These are phyloP conservation scores for Eupithecia subumbrata DNA, from an alignment of 2,888 invertebrate genomes.

Conservation along the genomic window DNA sequence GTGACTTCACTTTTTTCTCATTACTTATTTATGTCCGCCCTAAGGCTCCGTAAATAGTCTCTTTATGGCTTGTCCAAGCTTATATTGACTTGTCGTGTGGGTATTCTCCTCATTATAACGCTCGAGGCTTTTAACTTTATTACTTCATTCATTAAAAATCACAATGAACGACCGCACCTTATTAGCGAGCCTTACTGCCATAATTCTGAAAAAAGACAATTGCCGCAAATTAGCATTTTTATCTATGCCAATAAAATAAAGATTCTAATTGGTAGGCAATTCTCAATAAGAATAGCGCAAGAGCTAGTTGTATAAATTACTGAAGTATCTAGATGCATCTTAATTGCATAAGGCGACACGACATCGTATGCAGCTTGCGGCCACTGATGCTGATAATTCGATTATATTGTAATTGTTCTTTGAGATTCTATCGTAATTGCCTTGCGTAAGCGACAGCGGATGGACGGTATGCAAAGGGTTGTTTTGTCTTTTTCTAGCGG, in stretches of 20 bases:
- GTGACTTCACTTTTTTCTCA: conserved; percentile 54
- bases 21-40: conserved; percentile 45
- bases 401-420: conserved; percentile 49
- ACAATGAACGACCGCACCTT: conserved; percentile 1
- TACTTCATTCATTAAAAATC: conserved; percentile 12
- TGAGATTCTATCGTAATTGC: conserved; percentile 45
- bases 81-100: conserved; percentile 35
- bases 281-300: conserved; percentile 26
- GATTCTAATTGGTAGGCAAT: conserved; percentile 23
- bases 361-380: conserved; percentile 57
- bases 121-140: conserved; percentile 11
- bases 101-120: conserved; percentile 28
- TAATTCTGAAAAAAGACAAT: conserved; percentile 1
- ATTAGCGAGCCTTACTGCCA: not conserved
- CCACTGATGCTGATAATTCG: conserved; percentile 48
- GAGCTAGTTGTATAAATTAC: conserved; percentile 39
- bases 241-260: conserved; percentile 22
- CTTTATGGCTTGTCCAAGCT: conserved; percentile 34
- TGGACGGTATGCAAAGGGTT: conserved; percentile 37
- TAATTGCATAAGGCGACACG: conserved; percentile 67
- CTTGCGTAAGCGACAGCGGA: conserved; percentile 42
- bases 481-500: conserved; percentile 31
- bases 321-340: conserved; percentile 62
- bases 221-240: conserved; percentile 9
- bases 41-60: conserved; percentile 37